Base-by-base conservation (phyloP, 2,888 invertebrate species). In the Lottia scabra region DNA sequence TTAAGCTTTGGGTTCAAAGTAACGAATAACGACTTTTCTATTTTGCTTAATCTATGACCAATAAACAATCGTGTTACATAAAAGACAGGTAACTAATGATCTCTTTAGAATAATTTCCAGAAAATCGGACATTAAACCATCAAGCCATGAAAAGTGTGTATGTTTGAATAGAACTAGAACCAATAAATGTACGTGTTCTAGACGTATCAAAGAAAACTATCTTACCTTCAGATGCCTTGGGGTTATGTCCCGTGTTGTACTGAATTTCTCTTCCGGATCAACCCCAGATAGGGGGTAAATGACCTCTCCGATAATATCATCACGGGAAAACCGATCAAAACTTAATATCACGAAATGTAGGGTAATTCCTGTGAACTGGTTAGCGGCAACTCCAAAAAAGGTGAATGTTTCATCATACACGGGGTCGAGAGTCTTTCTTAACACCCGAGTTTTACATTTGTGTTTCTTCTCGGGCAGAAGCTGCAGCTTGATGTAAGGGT, bases 391-490 rank as follows among this genome's bases (percentile, higher is more conserved):
- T 71, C 98, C 98, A 89, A 98, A 99, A 92, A 99, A 99, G 0
- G 98, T 99, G 90, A 99, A 99, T 90, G 98, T 98, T 90, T 99
- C 99, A 87, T 99, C 98, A 90, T 98, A 99, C 1, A 96, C 94
- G 0, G 99, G 99, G 91, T 96, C 96, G 70, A 96, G 93, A 65
- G 99, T 98, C 89, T 98, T 98, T 80, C 98, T 93, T 56, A 99
- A 93, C 12, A 99, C 98, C 73, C 98, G 92, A 75, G 98, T 98
- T 91, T 98, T 98, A 71, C 97, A 98, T 90, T 97, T 97, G 89
- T 98, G 98, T 88, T 97, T 96, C 90, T 98, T 98, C 87, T 99
- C 99, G 0, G 99, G 99, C 80, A 99, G 91, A 56, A 99, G 92
- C 89, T 98, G 99, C 72, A 99, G 92, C 90, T 99, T 99, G 48